Conservation (phyloP, 1,140 invertebrate species). For the Brachionus calyciflorus region DNA sequence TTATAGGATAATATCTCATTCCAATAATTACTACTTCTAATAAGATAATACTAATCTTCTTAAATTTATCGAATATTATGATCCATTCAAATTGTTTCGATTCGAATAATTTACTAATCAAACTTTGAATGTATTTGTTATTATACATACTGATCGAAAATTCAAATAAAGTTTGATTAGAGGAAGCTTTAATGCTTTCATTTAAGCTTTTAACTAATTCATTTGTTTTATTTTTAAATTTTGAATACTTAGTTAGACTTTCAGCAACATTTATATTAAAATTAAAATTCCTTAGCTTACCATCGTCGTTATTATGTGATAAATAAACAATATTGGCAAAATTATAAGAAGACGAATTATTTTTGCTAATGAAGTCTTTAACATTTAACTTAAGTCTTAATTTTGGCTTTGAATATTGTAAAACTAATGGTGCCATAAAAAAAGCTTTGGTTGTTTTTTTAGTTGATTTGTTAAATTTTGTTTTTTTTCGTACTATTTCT, state of each 20-base stretch:
- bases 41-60: slow-evolving; percentile 23
- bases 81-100: slow-evolving; percentile 22
- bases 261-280: slow-evolving; percentile 19
- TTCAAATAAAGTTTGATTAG: slow-evolving; percentile 21
- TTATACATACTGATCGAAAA: slow-evolving; percentile 2
- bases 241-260: neutral
- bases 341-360: neutral
- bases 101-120: slow-evolving; percentile 32
- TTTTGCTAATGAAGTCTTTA: neutral
- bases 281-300: neutral
- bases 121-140: slow-evolving; percentile 7
- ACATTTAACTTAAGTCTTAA: slow-evolving; percentile 15
- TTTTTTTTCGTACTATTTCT: neutral
- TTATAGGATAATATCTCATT: slow-evolving; percentile 30
- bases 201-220: slow-evolving; percentile 5
- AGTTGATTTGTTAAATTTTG: slow-evolving; percentile 1
- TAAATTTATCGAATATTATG: slow-evolving; percentile 9
- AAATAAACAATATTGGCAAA: neutral
- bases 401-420: slow-evolving; percentile 37
- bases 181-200: neutral
- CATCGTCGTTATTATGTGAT: neutral
- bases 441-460: slow-evolving; percentile 23
- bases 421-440: slow-evolving; percentile 29
- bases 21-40: slow-evolving; percentile 36
- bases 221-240: neutral